Base-by-base conservation (phyloP, 2,797 vertebrate genomes). In the Pachyuromys duprasi region DNA sequence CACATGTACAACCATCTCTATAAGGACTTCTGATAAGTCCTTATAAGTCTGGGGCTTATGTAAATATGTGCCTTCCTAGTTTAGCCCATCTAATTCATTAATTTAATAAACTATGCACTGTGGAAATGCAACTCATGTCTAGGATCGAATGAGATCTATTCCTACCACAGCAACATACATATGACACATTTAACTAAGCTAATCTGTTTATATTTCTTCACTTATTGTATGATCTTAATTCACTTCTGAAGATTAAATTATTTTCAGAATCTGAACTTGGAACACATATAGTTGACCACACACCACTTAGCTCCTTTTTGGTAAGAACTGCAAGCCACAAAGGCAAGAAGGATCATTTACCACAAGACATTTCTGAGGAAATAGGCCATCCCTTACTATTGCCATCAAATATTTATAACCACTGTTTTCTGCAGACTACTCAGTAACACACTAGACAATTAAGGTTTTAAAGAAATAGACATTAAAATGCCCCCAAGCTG, bases 401-500 rank as follows among this genome's bases (percentile, higher is more conserved):
- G 42, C 55, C 63, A 78, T 83, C 67, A 62, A 93, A 49, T 36
- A 74, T 69, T 89, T n/a, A 57, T 8, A 90, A 49, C 17, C 26
- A 65, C 39, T 26, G 33, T 24, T 45, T 81, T 55, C 42, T 15
- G 57, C 15, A 69, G 31, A 86, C 9, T 11, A 42, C 24, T 80
- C 83, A 55, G 49, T 4, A 65, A 90, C 63, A 74, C 0, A 17
- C 36, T 24, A 75, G 36, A 81, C 60, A 67, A 86, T 17, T 5
- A 89, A 83, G 22, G 72, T 90, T 81, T 86, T 55, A n/a, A 93
- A 89, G 62, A 90, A 91, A 74, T 0, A 20, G 42, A 74, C 33
- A 67, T 49, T 22, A 98, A 97, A 98, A 97, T 45, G 95, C 42
- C 42, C 49, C 26, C 33, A 22, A 79, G 91, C 28, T 53, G 18